phyloP scores from a whole-genome alignment of 2,113 vertebrate genomes.

The Neolamprologus sp. region DNA sequence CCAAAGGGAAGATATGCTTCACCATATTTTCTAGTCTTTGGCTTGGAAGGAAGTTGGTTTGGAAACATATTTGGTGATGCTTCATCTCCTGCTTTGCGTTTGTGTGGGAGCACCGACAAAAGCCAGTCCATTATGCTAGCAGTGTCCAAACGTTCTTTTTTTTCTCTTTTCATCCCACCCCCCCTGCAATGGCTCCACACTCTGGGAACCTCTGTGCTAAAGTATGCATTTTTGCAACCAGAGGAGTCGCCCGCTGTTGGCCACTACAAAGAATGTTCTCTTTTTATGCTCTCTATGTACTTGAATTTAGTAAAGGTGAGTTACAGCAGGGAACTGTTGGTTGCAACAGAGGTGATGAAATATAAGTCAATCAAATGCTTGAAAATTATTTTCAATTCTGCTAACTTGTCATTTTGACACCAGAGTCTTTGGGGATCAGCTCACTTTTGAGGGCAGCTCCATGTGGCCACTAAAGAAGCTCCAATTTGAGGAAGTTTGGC shows the following conservation, averaged over 20 bases:
- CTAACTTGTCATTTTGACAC: not conserved
- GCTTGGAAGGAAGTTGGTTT: too few species aligned
- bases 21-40: too few species aligned
- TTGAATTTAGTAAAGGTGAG: not conserved
- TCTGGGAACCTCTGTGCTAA: too few species aligned
- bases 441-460: not conserved
- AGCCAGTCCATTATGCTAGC: too few species aligned
- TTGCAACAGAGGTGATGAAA: not conserved
- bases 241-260: not conserved
- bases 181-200: too few species aligned
- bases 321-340: not conserved
- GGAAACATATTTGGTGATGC: too few species aligned
- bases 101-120: too few species aligned
- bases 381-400: not conserved
- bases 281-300: not conserved
- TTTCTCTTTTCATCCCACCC: too few species aligned
- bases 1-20: too few species aligned
- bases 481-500: accelerated
- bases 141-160: too few species aligned
- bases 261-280: not conserved
- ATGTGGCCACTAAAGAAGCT: not conserved
- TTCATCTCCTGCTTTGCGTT: too few species aligned
- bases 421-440: accelerated
- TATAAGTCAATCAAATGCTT: not conserved
- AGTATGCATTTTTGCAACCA: accelerated